These are phyloP conservation scores for Chironex yamaguchii DNA, from an alignment of 30 jellyfish, hydroid and myxozoan genomes.

Conservation along the genomic window DNA sequence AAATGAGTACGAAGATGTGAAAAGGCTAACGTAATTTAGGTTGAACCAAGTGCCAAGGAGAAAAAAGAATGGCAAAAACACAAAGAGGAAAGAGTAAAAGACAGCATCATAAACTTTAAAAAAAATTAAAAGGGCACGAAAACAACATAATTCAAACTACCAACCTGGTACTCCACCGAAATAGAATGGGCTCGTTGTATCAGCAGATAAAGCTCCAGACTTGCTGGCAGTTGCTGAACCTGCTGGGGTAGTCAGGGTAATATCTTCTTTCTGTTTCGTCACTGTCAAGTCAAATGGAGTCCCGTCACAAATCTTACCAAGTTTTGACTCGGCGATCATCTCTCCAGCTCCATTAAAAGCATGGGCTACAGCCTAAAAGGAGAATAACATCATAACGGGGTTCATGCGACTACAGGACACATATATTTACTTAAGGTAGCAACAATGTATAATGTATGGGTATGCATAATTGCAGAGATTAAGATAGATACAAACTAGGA, in stretches of 20 bases:
- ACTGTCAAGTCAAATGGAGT: not conserved
- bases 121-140: too few species aligned
- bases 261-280: not conserved
- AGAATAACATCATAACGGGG: not conserved
- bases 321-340: not conserved
- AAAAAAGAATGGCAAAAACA: too few species aligned
- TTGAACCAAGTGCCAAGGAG: too few species aligned
- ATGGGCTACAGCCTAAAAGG: not conserved
- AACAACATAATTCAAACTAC: too few species aligned
- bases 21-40: too few species aligned
- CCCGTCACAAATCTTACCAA: not conserved
- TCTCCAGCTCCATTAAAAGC: not conserved
- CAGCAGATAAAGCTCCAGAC: not conserved
- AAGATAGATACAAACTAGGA: too few species aligned
- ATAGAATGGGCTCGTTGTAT: not conserved
- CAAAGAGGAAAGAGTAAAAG: too few species aligned
- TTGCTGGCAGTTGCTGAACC: not conserved
- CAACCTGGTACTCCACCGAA: not conserved
- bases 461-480: too few species aligned
- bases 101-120: too few species aligned
- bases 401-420: not conserved
- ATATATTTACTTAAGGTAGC: too few species aligned
- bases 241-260: not conserved
- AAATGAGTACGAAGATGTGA: too few species aligned
- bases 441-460: too few species aligned